These are phyloP conservation scores for Megamerina dolium DNA, from an alignment of 2,888 invertebrate species.

Conservation along the genomic window DNA sequence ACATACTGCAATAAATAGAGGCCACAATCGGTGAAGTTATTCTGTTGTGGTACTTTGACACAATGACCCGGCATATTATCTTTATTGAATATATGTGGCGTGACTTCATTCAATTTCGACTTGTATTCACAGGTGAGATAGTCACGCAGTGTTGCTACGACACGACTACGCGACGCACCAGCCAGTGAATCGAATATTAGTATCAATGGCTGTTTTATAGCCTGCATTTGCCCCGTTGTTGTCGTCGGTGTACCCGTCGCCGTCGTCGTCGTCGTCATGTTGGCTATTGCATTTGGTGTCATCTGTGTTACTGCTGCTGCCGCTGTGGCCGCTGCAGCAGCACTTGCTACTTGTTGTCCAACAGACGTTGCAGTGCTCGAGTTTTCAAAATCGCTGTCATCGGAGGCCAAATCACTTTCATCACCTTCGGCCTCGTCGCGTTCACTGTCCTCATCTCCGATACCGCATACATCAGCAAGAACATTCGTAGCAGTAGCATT, in stretches of 20 bases:
- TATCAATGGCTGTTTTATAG: constrained; percentile 66
- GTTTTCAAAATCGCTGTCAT: constrained; percentile 44
- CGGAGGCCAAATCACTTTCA: constrained; percentile 62
- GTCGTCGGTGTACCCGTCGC: constrained; percentile 21
- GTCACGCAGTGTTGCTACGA: constrained; percentile 85
- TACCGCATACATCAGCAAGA: constrained; percentile 49
- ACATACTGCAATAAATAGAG: constrained; percentile 92
- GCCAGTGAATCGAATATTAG: constrained; percentile 92
- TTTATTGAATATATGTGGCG: constrained; percentile 61
- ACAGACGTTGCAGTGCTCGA: constrained; percentile 14
- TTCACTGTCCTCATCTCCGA: constrained; percentile 67
- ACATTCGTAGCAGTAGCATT: constrained; percentile 30
- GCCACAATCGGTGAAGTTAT: constrained; percentile 95
- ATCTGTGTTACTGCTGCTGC: constrained; percentile 15
- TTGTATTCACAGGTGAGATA: constrained; percentile 84
- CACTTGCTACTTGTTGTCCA: neutral
- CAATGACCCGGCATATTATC: constrained; percentile 79
- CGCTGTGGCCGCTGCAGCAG: constrained; percentile 12
- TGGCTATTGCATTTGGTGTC: constrained; percentile 5
- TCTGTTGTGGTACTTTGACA: constrained; percentile 95
- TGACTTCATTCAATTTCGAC: constrained; percentile 54
- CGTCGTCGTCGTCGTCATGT: constrained; percentile 5
- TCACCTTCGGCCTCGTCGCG: constrained; percentile 77
- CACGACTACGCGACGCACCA: constrained; percentile 72
- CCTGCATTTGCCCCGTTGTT: constrained; percentile 24